These are phyloP conservation scores for Zaprionus ornatus DNA, from an alignment of 1,140 invertebrate genomes.

Conservation along the genomic window DNA sequence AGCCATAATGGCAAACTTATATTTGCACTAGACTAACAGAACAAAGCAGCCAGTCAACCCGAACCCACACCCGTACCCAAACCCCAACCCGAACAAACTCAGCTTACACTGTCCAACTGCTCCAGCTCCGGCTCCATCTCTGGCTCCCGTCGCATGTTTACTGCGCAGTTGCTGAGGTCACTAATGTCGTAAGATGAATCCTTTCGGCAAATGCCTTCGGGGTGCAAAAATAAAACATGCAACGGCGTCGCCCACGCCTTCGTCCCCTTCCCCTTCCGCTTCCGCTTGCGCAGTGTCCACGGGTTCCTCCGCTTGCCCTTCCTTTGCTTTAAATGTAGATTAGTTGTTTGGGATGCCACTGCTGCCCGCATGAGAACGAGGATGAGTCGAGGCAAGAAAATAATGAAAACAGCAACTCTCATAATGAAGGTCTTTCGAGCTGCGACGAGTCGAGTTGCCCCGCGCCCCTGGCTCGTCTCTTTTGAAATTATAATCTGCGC, in stretches of 20 bases:
- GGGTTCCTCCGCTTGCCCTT: background rate
- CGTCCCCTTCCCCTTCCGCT: background rate
- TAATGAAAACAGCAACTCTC: slow-evolving; percentile 83
- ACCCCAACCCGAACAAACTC: background rate
- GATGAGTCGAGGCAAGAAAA: slow-evolving; percentile 60
- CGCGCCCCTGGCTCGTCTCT: slow-evolving; percentile 59
- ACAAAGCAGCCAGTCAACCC: slow-evolving; percentile 58
- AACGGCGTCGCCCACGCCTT: slow-evolving; percentile 1
- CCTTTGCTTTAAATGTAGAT: slow-evolving; percentile 75
- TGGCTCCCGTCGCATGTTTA: slow-evolving; percentile 59
- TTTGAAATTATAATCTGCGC: slow-evolving; percentile 83
- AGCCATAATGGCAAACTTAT: slow-evolving; percentile 79
- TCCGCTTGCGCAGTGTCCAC: background rate
- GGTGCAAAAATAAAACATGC: slow-evolving; percentile 82
- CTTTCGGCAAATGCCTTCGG: slow-evolving; percentile 81
- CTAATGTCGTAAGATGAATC: slow-evolving; percentile 83
- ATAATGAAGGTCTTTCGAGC: slow-evolving; percentile 71
- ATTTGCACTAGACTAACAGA: slow-evolving; percentile 76
- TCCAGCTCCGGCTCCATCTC: slow-evolving; percentile 14
- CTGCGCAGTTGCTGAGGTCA: slow-evolving; percentile 81
- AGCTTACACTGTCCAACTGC: background rate
- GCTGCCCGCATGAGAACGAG: slow-evolving; percentile 37
- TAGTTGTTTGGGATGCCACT: slow-evolving; percentile 68
- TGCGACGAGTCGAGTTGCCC: slow-evolving; percentile 11
- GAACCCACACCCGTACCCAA: background rate